Base-by-base conservation (phyloP, 2,888 invertebrate genomes). In the Scaeva pyrastri region DNA sequence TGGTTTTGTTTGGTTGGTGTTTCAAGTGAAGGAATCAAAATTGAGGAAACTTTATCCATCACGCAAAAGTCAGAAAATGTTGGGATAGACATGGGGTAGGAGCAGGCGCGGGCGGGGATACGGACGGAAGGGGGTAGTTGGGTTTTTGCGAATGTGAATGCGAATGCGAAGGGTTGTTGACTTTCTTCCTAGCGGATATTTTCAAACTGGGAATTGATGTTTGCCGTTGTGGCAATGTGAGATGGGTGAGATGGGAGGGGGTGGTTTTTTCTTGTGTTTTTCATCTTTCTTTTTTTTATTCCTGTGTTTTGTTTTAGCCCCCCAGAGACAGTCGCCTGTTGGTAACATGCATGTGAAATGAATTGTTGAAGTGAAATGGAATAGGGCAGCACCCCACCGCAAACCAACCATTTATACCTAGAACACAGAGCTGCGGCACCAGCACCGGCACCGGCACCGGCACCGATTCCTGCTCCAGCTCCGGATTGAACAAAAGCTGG, bases 151-250 rank as follows among this genome's bases (percentile, higher is more conserved):
- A n/a, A n/a, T n/a, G n/a, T n/a, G n/a, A n/a, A n/a, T n/a, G n/a
- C n/a, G n/a, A n/a, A n/a, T 71, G 60, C 26, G 79, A 84, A 84
- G 84, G 84, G 84, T 84, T 84, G 79, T 79, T 84, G 84, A 84
- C 84, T 84, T 72, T 45, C 79, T 71, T 71, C 58, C 75, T 45
- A 71, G 75, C 71, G 79, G 66, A 72, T 79, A 79, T 84, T 79
- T 79, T 74, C 74, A 66, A 79, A 64, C 79, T 66, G 79, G 71
- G 75, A 75, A 75, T 79, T 79, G 74, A 79, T 84, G 79, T 84
- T 84, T 84, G 79, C 66, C 75, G 58, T 66, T 71, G 84, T 75
- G 79, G 78, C 50, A 50, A 70, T 74, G 73, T 70, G 56, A n/a
- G n/a, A n/a, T n/a, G n/a, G n/a, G n/a, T n/a, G n/a, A n/a, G n/a